Percentiles rank a stretch among this genome's conserved stretches.
phyloP scores from a whole-genome alignment of 2,888 invertebrate genomes.

The Andrena dorsata region DNA sequence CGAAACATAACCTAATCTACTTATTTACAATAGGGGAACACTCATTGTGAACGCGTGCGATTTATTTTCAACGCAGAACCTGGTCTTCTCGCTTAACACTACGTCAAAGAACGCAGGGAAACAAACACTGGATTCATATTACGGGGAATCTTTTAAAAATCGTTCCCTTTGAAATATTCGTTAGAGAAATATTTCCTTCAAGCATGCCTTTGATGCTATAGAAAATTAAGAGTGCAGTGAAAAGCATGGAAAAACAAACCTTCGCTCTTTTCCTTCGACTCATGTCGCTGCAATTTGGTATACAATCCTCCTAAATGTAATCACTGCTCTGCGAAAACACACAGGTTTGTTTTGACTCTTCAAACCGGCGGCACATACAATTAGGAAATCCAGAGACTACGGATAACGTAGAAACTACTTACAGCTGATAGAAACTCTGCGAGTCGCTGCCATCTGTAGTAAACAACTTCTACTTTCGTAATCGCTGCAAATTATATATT shows the following conservation, averaged over 20 bases:
- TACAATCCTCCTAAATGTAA: slow-evolving; percentile 29
- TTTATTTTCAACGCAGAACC: background rate
- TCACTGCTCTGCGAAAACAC: slow-evolving; percentile 33
- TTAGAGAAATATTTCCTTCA: background rate
- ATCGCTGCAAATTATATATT: background rate
- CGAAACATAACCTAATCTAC: slow-evolving; percentile 63
- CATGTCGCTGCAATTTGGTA: slow-evolving; percentile 81
- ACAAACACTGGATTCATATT: background rate
- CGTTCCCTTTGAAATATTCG: background rate
- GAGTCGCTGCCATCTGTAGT: slow-evolving; percentile 27
- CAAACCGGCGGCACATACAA: slow-evolving; percentile 75
- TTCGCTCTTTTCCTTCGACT: slow-evolving; percentile 88
- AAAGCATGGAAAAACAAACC: slow-evolving; percentile 75
- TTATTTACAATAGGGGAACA: slow-evolving; percentile 18
- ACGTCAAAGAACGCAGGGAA: background rate
- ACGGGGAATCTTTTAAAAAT: background rate
- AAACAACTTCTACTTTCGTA: slow-evolving; percentile 11
- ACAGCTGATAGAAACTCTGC: background rate
- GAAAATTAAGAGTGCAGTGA: background rate
- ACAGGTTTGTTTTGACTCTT: slow-evolving; percentile 77
- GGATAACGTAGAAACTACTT: slow-evolving; percentile 24
- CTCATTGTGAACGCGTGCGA: background rate
- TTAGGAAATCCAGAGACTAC: slow-evolving; percentile 39
- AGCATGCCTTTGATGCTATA: background rate
- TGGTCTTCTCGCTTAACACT: background rate